Evolutionary conservation across 2,888 invertebrate genomes (phyloP).

Genomic region (Diarsia rubi): DNA sequence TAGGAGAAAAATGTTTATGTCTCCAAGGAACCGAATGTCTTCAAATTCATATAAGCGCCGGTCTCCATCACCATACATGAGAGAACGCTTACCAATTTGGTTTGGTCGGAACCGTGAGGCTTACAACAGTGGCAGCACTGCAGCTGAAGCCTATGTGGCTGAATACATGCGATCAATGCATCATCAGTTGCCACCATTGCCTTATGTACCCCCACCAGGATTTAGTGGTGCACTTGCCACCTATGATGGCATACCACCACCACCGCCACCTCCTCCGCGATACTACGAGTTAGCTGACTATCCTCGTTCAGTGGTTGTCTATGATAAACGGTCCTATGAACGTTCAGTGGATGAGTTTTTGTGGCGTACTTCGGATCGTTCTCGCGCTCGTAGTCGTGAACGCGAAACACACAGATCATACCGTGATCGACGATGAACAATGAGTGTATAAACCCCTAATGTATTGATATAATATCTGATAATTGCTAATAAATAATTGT

Average conservation of each 20-base stretch:
- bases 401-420: slow-evolving; percentile 91
- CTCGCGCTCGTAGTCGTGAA: slow-evolving; percentile 91
- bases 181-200: slow-evolving; percentile 95
- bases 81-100: slow-evolving; percentile 92
- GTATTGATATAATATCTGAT: slow-evolving; percentile 83
- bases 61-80: slow-evolving; percentile 91
- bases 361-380: slow-evolving; percentile 94
- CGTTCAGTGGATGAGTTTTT: slow-evolving; percentile 96
- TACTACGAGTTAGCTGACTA: slow-evolving; percentile 94
- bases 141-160: slow-evolving; percentile 96
- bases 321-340: slow-evolving; percentile 96
- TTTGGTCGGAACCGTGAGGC: slow-evolving; percentile 90
- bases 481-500: slow-evolving; percentile 86
- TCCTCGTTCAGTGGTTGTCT: slow-evolving; percentile 91
- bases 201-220: slow-evolving; percentile 93
- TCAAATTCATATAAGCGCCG: slow-evolving; percentile 90
- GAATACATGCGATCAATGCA: slow-evolving; percentile 97
- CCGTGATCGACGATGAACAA: slow-evolving; percentile 90
- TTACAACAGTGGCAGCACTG: slow-evolving; percentile 86
- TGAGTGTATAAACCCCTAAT: slow-evolving; percentile 78
- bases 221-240: slow-evolving; percentile 87
- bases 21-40: slow-evolving; percentile 92
- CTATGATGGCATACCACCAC: slow-evolving; percentile 93
- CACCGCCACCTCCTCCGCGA: slow-evolving; percentile 92
- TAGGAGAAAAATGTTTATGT: slow-evolving; percentile 92